Percentiles rank a stretch among this genome's conserved stretches.
Evolutionary conservation across 1,140 invertebrate genomes (phyloP).

Genomic region (Drosophila nigrodunni): DNA sequence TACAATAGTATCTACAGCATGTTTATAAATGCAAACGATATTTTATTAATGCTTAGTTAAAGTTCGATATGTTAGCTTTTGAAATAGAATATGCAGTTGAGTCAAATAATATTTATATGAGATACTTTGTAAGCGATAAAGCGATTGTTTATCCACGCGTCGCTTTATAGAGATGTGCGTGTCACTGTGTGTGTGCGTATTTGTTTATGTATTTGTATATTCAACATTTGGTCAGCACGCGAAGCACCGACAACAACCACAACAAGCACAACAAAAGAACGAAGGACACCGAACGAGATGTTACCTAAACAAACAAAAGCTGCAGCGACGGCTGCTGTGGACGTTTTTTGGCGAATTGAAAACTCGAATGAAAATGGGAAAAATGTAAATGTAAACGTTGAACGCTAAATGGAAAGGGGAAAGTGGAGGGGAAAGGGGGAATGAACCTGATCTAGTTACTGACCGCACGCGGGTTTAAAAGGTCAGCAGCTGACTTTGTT

Average conservation of each 20-base stretch:
- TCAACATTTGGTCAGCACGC: slow-evolving; percentile 36
- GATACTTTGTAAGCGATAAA: neutral
- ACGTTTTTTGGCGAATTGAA: neutral
- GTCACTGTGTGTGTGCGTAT: neutral
- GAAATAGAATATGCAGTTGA: neutral
- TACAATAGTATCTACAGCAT: neutral
- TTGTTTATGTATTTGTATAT: slow-evolving; percentile 22
- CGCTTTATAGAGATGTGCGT: slow-evolving; percentile 6
- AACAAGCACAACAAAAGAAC: neutral
- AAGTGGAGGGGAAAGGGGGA: neutral
- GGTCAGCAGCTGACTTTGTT: slow-evolving; percentile 66
- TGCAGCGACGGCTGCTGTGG: slow-evolving; percentile 26
- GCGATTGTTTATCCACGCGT: slow-evolving; percentile 21
- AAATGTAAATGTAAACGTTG: neutral
- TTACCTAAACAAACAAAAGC: slow-evolving; percentile 57
- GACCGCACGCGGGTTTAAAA: slow-evolving; percentile 63
- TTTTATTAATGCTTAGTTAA: too few relatives aligned
- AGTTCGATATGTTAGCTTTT: too few relatives aligned
- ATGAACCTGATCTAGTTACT: slow-evolving; percentile 57
- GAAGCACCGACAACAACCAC: slow-evolving; percentile 14
- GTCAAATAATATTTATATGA: neutral
- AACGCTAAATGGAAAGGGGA: slow-evolving; percentile 2
- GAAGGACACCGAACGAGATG: neutral
- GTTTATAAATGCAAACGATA: too few relatives aligned
- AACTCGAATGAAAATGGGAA: slow-evolving; percentile 12